phyloP scores from a whole-genome alignment of 2,797 vertebrate genomes.

The Malacoraja senta region DNA sequence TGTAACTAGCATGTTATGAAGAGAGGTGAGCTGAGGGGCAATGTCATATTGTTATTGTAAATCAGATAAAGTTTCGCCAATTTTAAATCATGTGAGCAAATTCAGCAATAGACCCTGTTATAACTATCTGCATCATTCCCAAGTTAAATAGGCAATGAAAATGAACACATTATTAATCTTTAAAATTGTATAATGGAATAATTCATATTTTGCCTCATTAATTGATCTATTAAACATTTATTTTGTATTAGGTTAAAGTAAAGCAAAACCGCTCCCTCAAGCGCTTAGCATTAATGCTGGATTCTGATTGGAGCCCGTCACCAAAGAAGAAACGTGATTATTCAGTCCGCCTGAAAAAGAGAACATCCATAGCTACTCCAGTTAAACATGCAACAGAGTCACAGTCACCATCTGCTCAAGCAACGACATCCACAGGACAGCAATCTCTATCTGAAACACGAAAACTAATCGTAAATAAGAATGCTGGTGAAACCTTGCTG shows the following conservation, averaged over 20 bases:
- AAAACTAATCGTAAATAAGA: constrained; percentile 94
- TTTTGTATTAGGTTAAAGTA: constrained; percentile 30
- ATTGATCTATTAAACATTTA: neutral
- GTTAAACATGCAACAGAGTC: constrained; percentile 8
- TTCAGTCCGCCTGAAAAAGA: constrained; percentile 23
- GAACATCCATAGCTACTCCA: constrained; percentile 12
- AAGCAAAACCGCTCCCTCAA: constrained; percentile 20
- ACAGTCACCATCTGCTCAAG: constrained; percentile 45
- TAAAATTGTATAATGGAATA: neutral
- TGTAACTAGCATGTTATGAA: neutral
- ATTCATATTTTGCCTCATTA: neutral
- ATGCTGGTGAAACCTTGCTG: constrained; percentile 87
- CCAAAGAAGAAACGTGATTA: constrained; percentile 30
- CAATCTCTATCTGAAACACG: constrained; percentile 83
- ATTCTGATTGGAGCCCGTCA: constrained; percentile 38
- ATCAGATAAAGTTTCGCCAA: neutral
- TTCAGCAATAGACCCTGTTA: neutral
- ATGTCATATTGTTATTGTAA: neutral
- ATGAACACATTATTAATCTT: neutral
- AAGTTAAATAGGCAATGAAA: neutral
- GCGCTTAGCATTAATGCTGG: constrained; percentile 22
- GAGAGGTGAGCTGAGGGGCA: neutral
- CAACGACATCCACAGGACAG: constrained; percentile 60
- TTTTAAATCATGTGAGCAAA: neutral
- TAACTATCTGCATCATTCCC: neutral